Evolutionary conservation across 1,140 invertebrate genomes (phyloP), one percentile per base, ranked within the genome.

Genomic region (Mylabris phalerata): DNA sequence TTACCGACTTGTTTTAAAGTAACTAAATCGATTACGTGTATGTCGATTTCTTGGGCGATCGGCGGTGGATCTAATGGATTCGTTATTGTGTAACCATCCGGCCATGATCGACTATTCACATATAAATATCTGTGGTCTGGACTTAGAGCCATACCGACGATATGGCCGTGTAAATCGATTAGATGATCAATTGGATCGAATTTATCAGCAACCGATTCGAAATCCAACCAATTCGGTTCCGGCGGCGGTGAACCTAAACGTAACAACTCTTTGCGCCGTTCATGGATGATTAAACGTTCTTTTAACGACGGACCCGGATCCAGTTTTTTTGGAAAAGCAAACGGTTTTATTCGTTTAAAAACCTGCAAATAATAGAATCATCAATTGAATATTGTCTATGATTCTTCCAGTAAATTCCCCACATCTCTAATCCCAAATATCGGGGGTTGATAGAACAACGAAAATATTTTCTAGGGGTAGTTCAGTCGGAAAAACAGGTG

Each of bases 21-120:
- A 39, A 83, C 80, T 57, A 93, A 75, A 76, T 93, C 91, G 63
- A 93, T 93, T 1, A 93, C 90, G 67, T 92, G 89, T 63, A 93
- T 90, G 70, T 94, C 91, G 54, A 93, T 93, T 78, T 93, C 89
- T 75, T 92, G 88, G n/a, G 91, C 90, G 65, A 93, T 91, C 0
- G 90, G 90, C 2, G 91, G 91, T 32, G 91, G 90, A 67, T 87
- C 82, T 9, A 92, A 73, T 0, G 89, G 87, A 78, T 92, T 87
- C 4, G 82, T 81, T 59, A 93, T 92, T 10, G 79, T 75, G 69
- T 89, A 92, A 51, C 84, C 84, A 64, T 84, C 77, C 2, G 90
- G 91, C 92, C 92, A 94, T 1, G 90, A 87, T 56, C 91, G 79
- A 64, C 87, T 88, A 71, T 93, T 93, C 0, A 93, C 90, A 75